Base-by-base conservation (phyloP, 2,113 vertebrate genomes). In the Dicerorhinus sumatrensis region DNA sequence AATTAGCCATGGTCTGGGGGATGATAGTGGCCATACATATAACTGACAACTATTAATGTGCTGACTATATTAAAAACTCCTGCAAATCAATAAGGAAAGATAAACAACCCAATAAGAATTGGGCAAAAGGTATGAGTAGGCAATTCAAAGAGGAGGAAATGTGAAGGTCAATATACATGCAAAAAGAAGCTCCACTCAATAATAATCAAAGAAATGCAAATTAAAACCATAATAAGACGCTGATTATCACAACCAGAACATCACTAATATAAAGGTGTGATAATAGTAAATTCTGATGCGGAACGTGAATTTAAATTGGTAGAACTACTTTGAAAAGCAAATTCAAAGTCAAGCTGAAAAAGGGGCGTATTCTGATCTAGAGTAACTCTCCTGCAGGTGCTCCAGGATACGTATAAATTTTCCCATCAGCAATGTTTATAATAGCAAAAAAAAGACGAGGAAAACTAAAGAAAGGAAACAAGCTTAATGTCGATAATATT, bases 41-140 rank as follows among this genome's bases (percentile, higher is more conserved):
- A 91, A 56, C 29, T 86, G 73, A 54, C 56, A 81, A 73, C 75
- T 63, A 96, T 81, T 39, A 80, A 91, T 86, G 51, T 54, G 54
- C 42, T 54, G 17, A 92, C 56, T 70, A 31, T 87, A 88, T 87
- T 87, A 76, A 31, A 94, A 82, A 69, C 54, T 75, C 8, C 60
- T 75, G 6, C 14, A 87, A 76, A 81, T 70, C 33, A 76, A 25
- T 82, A 70, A 56, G 72, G 51, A 96, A 94, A 81, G 67, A 92
- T 70, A 96, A 91, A 63, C 36, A 85, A 14, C 36, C 4, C 46
- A 63, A 67, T 80, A 85, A 85, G 70, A 79, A 56, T 13, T 63
- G 46, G 42, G 8, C 21, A 56, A 89, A 56, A 79, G 58, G 39
- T 29, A 72, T 9, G 31, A 85, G 23, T 39, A 83, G 88, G 69